Evolutionary conservation across 2,113 vertebrate species (phyloP), one percentile per base, ranked within the genome.

Genomic region (Cyprinus carpio): DNA sequence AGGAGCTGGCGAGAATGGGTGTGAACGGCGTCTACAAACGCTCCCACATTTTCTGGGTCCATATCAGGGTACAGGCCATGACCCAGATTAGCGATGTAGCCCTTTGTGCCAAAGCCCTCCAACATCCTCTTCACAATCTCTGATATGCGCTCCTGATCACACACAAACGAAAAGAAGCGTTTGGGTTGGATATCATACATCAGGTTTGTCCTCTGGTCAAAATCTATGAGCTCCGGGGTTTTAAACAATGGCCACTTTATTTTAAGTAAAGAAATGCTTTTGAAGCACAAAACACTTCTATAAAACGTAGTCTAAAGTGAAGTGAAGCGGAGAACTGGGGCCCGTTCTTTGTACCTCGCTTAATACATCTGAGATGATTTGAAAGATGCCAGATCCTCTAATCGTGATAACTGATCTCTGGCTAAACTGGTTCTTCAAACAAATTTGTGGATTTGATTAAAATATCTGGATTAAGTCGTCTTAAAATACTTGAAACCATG

Each of bases 31-130:
- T 98, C 96, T 71, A 99, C 96, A 10, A 99, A 99, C 67, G 97
- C 96, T 0, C 96, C 98, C 78, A 99, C 96, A 0, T 94, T 96
- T 89, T 98, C 97, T 0, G 98, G 98, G 88, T 94, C 94, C 96
- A 98, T 98, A 93, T 99, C 98, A 0, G 98, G 98, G 90, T 99
- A 99, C 46, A 99, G 92, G 58, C 98, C 98, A 0, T 99, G 98
- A 83, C 98, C 98, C 87, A 99, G 93, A 93, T 99, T 99, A 75
- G 98, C 98, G 1, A 99, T 99, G 90, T 99, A 98, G 78, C 94
- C 94, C 79, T 91, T 95, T 0, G 95, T 94, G n/a, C 98, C 97
- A 3, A 99, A 99, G 71, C 92, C 95, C 49, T 97, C 95, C 91
- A 99, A 46, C 98, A 99, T 99, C 90, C 90, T 95, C 92, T 95